A percentile compares a stretch with the other conserved stretches of the same genome.
These are phyloP conservation scores for Craterocephalus amniculus DNA, from an alignment of 2,797 vertebrate genomes.

Conservation along the genomic window DNA sequence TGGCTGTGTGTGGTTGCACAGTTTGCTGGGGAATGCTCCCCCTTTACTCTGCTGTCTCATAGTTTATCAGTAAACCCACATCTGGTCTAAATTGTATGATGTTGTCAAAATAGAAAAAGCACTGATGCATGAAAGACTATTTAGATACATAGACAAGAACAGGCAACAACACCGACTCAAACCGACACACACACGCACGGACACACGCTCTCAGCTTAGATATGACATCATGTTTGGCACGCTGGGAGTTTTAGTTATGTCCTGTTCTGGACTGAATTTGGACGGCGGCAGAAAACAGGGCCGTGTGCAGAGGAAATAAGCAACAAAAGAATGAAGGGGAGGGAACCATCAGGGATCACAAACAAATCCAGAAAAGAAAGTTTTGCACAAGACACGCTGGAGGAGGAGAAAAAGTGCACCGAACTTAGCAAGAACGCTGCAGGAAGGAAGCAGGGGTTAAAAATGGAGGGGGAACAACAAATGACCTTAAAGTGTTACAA, in stretches of 20 bases:
- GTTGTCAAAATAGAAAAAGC: conserved; percentile 34
- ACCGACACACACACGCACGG: conserved; percentile 30
- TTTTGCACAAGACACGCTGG: conserved; percentile 23
- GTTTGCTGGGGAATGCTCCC: conserved; percentile 3
- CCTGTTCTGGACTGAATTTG: conserved; percentile 75
- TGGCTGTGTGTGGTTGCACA: conserved; percentile 39
- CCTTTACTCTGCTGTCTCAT: not conserved
- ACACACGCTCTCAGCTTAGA: conserved; percentile 42
- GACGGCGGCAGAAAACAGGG: conserved; percentile 63
- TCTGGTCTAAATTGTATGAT: conserved; percentile 50
- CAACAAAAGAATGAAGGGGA: conserved; percentile 68
- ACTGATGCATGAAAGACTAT: conserved; percentile 22
- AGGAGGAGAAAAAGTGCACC: conserved; percentile 22
- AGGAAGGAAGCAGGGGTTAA: conserved; percentile 1
- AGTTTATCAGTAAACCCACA: conserved; percentile 44
- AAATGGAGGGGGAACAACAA: conserved; percentile 2
- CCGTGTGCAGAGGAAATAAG: conserved; percentile 73
- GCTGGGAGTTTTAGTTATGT: conserved; percentile 65
- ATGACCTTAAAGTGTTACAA: conserved; percentile 9
- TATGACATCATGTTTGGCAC: conserved; percentile 81
- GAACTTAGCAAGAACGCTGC: conserved; percentile 7
- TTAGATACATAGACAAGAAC: conserved; percentile 37
- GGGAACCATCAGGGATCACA: conserved; percentile 56
- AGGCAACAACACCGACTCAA: conserved; percentile 31
- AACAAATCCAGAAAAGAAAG: conserved; percentile 48